phyloP scores from a whole-genome alignment of 2,888 invertebrate species.

The Macrosoma leucophasiata region DNA sequence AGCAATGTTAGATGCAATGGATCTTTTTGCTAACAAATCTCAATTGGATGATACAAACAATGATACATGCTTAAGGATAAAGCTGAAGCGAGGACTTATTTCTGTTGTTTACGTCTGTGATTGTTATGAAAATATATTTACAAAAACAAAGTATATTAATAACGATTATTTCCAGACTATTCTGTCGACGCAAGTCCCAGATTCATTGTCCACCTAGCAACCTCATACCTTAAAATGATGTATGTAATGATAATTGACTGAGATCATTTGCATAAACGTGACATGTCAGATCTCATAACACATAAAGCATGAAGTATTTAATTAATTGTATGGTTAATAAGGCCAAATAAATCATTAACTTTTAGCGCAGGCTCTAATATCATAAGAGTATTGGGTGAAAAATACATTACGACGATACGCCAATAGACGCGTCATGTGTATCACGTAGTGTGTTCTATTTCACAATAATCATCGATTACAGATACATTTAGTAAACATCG shows the following conservation, averaged over 20 bases:
- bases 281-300: conserved; percentile 52
- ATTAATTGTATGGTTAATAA: conserved; percentile 60
- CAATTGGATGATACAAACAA: conserved; percentile 55
- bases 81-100: conserved; percentile 51
- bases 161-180: too few relatives aligned
- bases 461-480: conserved; percentile 50
- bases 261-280: conserved; percentile 51
- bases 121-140: background rate
- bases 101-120: conserved; percentile 12
- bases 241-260: conserved; percentile 31
- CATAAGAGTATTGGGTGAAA: conserved; percentile 74
- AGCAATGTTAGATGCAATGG: conserved; percentile 51
- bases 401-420: conserved; percentile 68
- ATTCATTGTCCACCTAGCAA: conserved; percentile 37
- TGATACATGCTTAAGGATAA: conserved; percentile 61
- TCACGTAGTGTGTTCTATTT: conserved; percentile 49
- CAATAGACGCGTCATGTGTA: conserved; percentile 50
- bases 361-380: conserved; percentile 63
- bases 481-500: conserved; percentile 68
- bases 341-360: conserved; percentile 57
- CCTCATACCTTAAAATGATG: conserved; percentile 33
- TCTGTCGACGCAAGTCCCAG: conserved; percentile 43
- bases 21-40: conserved; percentile 42
- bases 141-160: background rate
- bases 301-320: conserved; percentile 56